Conservation (phyloP, 2,888 invertebrate genomes). For the Calephelis perditalis region DNA sequence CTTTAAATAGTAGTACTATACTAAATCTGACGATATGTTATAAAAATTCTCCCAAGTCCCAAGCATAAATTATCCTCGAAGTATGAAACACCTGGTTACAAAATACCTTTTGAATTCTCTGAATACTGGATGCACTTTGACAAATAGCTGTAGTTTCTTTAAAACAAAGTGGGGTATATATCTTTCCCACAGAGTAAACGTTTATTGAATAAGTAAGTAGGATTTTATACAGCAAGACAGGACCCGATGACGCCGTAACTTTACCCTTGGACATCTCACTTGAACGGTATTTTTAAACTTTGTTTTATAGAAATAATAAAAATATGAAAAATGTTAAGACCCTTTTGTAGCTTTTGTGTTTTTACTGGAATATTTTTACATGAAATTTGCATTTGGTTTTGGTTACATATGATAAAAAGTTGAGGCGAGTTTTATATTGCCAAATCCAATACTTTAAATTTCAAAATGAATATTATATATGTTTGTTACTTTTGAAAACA, state of each 20-base stretch:
- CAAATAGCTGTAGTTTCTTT: slow-evolving; percentile 65
- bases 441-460: too few species aligned
- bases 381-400: too few species aligned
- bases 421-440: too few species aligned
- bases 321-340: slow-evolving; percentile 12
- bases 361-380: too few species aligned
- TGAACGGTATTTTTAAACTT: slow-evolving; percentile 1
- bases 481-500: too few species aligned
- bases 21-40: too few species aligned
- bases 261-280: slow-evolving; percentile 19
- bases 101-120: slow-evolving; percentile 43
- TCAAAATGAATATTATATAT: too few species aligned
- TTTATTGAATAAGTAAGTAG: slow-evolving; percentile 68
- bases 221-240: slow-evolving; percentile 48
- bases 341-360: neutral
- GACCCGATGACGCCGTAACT: slow-evolving; percentile 22
- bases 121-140: slow-evolving; percentile 61
- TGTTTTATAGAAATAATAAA: slow-evolving; percentile 5
- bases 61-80: neutral
- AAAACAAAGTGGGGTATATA: slow-evolving; percentile 67
- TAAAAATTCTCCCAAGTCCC: neutral
- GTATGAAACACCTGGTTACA: slow-evolving; percentile 15
- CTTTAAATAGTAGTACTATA: too few species aligned
- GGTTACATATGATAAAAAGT: too few species aligned
- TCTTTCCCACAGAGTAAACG: slow-evolving; percentile 66